Conservation (phyloP, 2,113 vertebrate species). For the Otolemur garnettii region DNA sequence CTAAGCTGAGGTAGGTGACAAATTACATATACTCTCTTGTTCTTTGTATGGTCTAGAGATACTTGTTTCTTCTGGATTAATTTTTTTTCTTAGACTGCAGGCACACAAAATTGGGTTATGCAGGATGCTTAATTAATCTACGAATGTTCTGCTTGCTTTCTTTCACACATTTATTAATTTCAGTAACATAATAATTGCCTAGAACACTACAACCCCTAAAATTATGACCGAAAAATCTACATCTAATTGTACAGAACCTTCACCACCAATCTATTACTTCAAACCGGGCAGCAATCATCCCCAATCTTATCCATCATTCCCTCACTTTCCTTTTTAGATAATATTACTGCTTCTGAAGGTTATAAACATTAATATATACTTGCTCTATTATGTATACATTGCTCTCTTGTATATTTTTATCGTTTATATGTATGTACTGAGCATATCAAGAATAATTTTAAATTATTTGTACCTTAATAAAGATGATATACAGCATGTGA, state of each 20-base stretch:
- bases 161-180: neutral
- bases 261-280: neutral
- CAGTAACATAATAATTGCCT: neutral
- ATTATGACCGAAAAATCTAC: neutral
- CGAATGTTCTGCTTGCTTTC: neutral
- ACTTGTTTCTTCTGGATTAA: conserved; percentile 21
- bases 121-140: neutral
- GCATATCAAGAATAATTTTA: neutral
- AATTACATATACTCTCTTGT: neutral
- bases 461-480: neutral
- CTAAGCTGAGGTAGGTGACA: conserved; percentile 7
- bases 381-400: neutral
- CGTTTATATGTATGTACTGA: neutral
- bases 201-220: neutral
- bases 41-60: neutral
- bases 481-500: neutral
- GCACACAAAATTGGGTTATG: neutral
- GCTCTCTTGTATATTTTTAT: neutral
- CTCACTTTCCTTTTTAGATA: neutral
- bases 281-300: neutral
- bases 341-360: neutral
- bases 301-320: neutral
- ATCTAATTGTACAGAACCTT: neutral
- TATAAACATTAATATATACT: neutral
- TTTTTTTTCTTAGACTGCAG: neutral